phyloP scores from a whole-genome alignment of 2,113 vertebrate species.

The Burhinus oedicnemus region DNA sequence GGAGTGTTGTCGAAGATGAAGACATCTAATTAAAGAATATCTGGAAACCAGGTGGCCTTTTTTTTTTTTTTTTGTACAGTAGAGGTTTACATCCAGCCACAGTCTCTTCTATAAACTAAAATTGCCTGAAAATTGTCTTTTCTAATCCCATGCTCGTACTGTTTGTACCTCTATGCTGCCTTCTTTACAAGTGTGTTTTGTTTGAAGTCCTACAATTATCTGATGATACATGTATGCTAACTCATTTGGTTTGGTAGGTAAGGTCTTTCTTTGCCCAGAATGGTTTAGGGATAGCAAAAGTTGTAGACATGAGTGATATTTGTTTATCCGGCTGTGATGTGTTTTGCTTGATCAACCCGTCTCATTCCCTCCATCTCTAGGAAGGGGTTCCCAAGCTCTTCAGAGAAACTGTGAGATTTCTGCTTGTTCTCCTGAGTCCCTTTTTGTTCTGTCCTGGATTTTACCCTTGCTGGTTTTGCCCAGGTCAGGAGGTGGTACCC shows the following conservation, averaged over 20 bases:
- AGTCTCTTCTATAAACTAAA: neutral
- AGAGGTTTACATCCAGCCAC: neutral
- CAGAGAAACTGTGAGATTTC: neutral
- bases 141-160: neutral
- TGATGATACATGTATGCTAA: neutral
- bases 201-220: neutral
- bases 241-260: neutral
- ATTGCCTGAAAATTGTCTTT: neutral
- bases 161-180: neutral
- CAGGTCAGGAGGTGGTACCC: neutral
- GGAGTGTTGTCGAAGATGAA: neutral
- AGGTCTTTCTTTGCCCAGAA: neutral
- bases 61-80: neutral
- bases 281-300: neutral
- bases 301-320: rapidly evolving
- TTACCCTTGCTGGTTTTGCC: neutral
- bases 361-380: neutral
- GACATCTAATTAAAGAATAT: neutral
- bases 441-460: neutral
- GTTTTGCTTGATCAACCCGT: neutral
- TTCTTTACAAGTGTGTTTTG: neutral
- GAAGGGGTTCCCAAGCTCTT: neutral
- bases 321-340: neutral
- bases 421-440: neutral
- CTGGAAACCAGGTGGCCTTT: neutral